Conservation (phyloP, 1,140 invertebrate species). For the Octopus bimaculoides region DNA sequence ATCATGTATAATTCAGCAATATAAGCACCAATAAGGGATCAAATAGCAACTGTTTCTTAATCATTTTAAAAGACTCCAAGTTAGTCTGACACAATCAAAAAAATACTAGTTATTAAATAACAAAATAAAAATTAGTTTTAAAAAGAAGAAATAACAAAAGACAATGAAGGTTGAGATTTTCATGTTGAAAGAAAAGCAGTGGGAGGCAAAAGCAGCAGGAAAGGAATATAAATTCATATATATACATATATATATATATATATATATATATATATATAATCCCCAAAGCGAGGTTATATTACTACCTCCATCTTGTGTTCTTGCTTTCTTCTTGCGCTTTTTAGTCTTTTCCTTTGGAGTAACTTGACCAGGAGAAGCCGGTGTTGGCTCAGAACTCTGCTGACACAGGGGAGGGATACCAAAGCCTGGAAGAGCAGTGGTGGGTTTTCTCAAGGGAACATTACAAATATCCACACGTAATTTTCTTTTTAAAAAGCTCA, state of each 20-base stretch:
- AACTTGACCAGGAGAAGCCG: slow-evolving; percentile 24
- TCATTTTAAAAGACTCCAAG: too few relatives aligned
- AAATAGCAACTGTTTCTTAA: too few relatives aligned
- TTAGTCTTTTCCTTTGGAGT: slow-evolving; percentile 42
- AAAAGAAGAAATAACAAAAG: slow-evolving; percentile 1
- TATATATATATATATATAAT: not conserved
- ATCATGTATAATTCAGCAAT: too few relatives aligned
- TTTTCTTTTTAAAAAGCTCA: slow-evolving; percentile 3
- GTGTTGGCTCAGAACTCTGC: slow-evolving; percentile 19
- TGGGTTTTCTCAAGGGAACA: slow-evolving; percentile 13
- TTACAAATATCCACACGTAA: slow-evolving; percentile 13
- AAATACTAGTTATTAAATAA: not conserved
- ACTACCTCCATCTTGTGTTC: slow-evolving; percentile 37
- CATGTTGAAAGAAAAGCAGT: not conserved
- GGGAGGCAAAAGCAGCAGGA: slow-evolving; percentile 10
- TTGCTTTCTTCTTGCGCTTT: slow-evolving; percentile 51
- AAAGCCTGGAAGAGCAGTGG: slow-evolving; percentile 41
- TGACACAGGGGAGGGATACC: slow-evolving; percentile 30
- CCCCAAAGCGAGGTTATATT: slow-evolving; percentile 10
- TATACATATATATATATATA: not conserved
- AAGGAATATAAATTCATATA: not conserved
- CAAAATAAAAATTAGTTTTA: slow-evolving; percentile 9
- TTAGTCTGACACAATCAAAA: too few relatives aligned
- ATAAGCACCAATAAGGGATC: too few relatives aligned
- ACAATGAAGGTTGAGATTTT: not conserved